Base-by-base conservation (phyloP, 2,113 vertebrate genomes). In the Hyperopisus bebe region DNA sequence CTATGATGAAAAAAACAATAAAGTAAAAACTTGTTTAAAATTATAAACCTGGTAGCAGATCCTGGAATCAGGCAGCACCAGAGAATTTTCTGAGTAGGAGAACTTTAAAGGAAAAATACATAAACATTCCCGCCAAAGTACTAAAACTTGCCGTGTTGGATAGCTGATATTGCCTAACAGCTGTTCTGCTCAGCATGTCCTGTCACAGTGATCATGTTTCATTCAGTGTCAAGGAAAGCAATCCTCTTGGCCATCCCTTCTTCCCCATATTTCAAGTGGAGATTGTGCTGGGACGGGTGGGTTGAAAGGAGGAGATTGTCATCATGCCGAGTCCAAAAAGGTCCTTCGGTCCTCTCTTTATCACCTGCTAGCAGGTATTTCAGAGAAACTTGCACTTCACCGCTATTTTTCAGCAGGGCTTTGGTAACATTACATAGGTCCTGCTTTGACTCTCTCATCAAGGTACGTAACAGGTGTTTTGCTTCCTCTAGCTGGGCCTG, bases 361-460 rank as follows among this genome's bases (percentile, higher is more conserved):
- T 88, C 51, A 51, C 4, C 17, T 47, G 88, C 27, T 13, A 92
- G 92, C 91, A 99, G 94, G 89, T 97, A 97, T 6, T 93, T 90
- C 2, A 88, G 93, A 0, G 97, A 96, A 15, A 94, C 94, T 24
- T 94, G 92, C 47, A 96, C 90, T 10, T 99, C 97, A 58, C 98
- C 98, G 0, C 94, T 98, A 92, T 97, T 97, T 92, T 96, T 98
- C 89, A 99, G 91, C 70, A 99, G 95, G 0, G 97, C 96, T 92
- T 98, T 98, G 62, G 96, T 97, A 39, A 98, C 97, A 19, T 93
- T 94, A 3, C 92, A 91, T 3, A 99, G 91, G 93, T 97, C 96
- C 92, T 96, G 91, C n/a, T 94, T 90, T 0, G 97, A 96, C 87
- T 96, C 93, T 13, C 93, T 92, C 96, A 98, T 97, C 89, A 98